Percentiles rank a stretch among this genome's conserved stretches.
Evolutionary conservation across 1,140 invertebrate species (phyloP).

Genomic region (Parapsyche elsis): DNA sequence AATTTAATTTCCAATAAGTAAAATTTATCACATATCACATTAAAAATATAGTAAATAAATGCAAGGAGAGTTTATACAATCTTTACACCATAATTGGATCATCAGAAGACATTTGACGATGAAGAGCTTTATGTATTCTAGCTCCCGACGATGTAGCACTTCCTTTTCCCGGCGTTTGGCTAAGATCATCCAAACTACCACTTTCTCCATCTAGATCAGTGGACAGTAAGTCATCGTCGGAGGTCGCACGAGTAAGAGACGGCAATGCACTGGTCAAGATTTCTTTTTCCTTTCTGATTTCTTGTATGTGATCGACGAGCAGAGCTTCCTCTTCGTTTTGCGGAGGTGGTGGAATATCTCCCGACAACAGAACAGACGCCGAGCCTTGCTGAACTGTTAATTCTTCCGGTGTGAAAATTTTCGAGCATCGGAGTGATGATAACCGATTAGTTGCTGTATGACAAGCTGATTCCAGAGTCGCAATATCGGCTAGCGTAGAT

Average conservation of each 20-base stretch:
- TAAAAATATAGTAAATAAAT: constrained; percentile 3
- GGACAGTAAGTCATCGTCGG: constrained; percentile 83
- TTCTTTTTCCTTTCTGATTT: constrained; percentile 84
- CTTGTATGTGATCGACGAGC: constrained; percentile 78
- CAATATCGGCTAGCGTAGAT: constrained; percentile 87
- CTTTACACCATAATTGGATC: constrained; percentile 66
- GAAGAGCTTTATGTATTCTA: constrained; percentile 55
- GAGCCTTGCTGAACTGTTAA: constrained; percentile 62
- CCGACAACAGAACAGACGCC: constrained; percentile 58
- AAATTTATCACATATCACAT: constrained; percentile 24
- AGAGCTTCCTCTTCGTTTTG: constrained; percentile 79
- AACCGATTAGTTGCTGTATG: constrained; percentile 81
- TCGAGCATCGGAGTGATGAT: constrained; percentile 78
- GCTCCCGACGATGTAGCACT: constrained; percentile 45
- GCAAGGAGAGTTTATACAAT: not conserved
- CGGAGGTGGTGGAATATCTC: constrained; percentile 57
- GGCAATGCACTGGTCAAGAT: constrained; percentile 83
- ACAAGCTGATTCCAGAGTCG: constrained; percentile 84
- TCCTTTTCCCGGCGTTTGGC: constrained; percentile 57
- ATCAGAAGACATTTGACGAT: constrained; percentile 65
- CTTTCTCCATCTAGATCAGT: constrained; percentile 77
- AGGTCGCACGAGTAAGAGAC: constrained; percentile 78
- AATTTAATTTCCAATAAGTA: constrained; percentile 12
- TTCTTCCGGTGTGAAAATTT: constrained; percentile 76
- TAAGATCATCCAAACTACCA: constrained; percentile 74